Evolutionary conservation across 2,797 vertebrate species (phyloP).

Genomic region (Chelonia mydas): DNA sequence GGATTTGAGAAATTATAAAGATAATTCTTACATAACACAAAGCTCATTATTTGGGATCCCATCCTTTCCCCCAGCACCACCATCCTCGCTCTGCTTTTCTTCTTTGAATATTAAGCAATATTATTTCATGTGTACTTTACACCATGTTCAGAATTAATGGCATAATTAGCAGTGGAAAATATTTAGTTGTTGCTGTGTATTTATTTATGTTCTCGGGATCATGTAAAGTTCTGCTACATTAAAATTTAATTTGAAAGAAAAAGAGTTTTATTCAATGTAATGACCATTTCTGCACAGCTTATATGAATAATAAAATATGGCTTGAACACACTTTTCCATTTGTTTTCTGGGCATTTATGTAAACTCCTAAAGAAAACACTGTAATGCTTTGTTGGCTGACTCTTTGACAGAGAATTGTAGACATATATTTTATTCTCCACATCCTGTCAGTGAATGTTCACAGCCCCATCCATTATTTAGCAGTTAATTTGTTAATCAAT

Average conservation of each 20-base stretch:
- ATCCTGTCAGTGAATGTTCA: constrained; percentile 69
- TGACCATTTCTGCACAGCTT: constrained; percentile 76
- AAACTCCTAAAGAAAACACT: constrained; percentile 76
- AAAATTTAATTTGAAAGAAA: constrained; percentile 84
- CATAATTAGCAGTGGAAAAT: constrained; percentile 81
- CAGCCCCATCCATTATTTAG: constrained; percentile 77
- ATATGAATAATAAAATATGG: constrained; percentile 83
- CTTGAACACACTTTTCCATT: constrained; percentile 73
- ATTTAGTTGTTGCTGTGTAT: constrained; percentile 78
- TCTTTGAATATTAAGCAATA: constrained; percentile 53
- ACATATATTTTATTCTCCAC: constrained; percentile 79
- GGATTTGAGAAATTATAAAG: constrained; percentile 27
- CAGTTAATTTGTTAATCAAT: constrained; percentile 83
- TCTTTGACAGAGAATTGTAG: constrained; percentile 78
- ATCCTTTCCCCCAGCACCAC: background rate
- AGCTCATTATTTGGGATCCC: constrained; percentile 16
- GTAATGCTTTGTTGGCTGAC: constrained; percentile 73
- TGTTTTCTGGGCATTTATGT: constrained; percentile 76
- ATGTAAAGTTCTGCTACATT: constrained; percentile 85
- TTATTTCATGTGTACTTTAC: constrained; percentile 70
- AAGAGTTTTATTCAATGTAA: constrained; percentile 79
- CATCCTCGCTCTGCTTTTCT: background rate
- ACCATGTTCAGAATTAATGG: constrained; percentile 74
- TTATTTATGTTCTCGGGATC: constrained; percentile 82
- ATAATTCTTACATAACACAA: constrained; percentile 29